These are phyloP conservation scores for Cataglyphis livida DNA, from an alignment of 2,888 invertebrate species.

Conservation along the genomic window DNA sequence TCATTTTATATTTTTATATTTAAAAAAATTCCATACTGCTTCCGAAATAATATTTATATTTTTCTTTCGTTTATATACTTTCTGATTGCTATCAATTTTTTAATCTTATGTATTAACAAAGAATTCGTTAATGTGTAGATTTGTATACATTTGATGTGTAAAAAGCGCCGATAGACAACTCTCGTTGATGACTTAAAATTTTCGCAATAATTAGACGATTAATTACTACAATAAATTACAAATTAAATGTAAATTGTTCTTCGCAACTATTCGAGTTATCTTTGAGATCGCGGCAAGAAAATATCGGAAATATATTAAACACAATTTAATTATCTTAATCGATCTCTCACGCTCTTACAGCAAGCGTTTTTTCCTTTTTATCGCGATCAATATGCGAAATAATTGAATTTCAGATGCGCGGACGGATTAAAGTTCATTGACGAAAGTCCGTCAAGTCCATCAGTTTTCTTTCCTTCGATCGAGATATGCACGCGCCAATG, in stretches of 20 bases:
- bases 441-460: too few species aligned
- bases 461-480: neutral
- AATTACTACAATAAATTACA: neutral
- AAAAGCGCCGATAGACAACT: neutral
- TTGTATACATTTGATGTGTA: neutral
- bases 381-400: neutral
- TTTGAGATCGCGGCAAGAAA: neutral
- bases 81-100: neutral
- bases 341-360: neutral
- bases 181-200: neutral
- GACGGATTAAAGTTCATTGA: neutral
- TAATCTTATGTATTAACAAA: neutral
- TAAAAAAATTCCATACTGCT: neutral
- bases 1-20: neutral
- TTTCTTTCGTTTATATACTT: neutral
- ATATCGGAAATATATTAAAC: neutral
- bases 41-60: neutral
- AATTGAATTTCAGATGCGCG: neutral
- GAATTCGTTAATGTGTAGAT: neutral
- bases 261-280: neutral
- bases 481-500: slow-evolving; percentile 33
- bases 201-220: neutral
- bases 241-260: neutral
- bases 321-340: neutral
- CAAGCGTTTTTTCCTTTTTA: neutral